phyloP scores from a whole-genome alignment of 2,113 vertebrate genomes.

The Hucho hucho region DNA sequence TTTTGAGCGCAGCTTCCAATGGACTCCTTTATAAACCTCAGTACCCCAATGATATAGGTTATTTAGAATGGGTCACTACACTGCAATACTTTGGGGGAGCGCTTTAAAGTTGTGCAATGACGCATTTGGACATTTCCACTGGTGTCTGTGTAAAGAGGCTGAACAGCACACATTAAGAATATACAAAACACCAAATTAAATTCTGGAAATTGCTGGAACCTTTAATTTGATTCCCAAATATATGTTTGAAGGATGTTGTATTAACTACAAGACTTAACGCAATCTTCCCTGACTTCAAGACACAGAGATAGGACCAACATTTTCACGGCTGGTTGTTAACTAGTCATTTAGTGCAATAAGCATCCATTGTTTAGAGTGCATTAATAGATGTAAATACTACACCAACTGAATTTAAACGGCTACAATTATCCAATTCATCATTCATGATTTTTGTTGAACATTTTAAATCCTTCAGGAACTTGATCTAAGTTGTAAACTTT shows the following conservation, averaged over 20 bases:
- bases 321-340: slow-evolving; percentile 62
- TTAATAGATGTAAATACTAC: slow-evolving; percentile 13
- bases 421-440: background rate
- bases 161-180: slow-evolving; percentile 71
- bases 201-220: slow-evolving; percentile 76
- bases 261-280: slow-evolving; percentile 75
- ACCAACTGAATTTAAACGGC: background rate
- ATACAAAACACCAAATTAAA: slow-evolving; percentile 70
- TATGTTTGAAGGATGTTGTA: slow-evolving; percentile 64
- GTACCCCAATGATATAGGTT: slow-evolving; percentile 78
- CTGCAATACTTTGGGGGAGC: slow-evolving; percentile 76
- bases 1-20: slow-evolving; percentile 80
- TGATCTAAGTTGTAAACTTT: background rate
- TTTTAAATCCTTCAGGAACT: background rate
- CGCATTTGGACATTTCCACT: slow-evolving; percentile 76
- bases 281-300: slow-evolving; percentile 59
- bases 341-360: slow-evolving; percentile 55
- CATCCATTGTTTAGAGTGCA: slow-evolving; percentile 40
- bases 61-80: slow-evolving; percentile 90
- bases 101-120: slow-evolving; percentile 82
- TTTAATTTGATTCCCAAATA: slow-evolving; percentile 74
- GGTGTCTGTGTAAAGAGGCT: slow-evolving; percentile 62
- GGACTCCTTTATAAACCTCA: slow-evolving; percentile 81
- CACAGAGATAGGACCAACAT: slow-evolving; percentile 29
- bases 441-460: background rate